Conservation (phyloP, 1,140 invertebrate species). For the Ephestia elutella region DNA sequence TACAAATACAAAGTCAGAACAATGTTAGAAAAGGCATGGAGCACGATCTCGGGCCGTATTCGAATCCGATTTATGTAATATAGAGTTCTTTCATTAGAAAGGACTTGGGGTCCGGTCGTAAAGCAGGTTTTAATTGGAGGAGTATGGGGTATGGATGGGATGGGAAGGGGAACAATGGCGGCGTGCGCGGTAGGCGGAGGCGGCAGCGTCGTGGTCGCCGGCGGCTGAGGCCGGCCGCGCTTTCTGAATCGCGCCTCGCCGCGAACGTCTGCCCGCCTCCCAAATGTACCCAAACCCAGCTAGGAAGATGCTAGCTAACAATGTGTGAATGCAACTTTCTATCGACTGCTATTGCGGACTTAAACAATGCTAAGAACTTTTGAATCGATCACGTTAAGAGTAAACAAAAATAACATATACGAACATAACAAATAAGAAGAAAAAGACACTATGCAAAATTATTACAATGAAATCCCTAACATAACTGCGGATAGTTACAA, state of each 20-base stretch:
- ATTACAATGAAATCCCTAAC: too few relatives aligned
- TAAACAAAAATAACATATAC: too few relatives aligned
- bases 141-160: slow-evolving; percentile 26
- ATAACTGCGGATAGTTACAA: too few relatives aligned
- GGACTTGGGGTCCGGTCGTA: slow-evolving; percentile 38
- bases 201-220: slow-evolving; percentile 42
- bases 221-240: slow-evolving; percentile 42
- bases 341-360: background rate
- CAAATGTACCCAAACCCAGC: slow-evolving; percentile 26
- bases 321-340: background rate
- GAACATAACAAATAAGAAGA: too few relatives aligned
- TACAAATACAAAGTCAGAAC: background rate
- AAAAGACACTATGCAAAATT: too few relatives aligned
- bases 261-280: slow-evolving; percentile 28
- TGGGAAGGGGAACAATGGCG: slow-evolving; percentile 49
- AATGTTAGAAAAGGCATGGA: background rate
- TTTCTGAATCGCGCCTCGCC: slow-evolving; percentile 36
- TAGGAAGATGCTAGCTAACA: background rate
- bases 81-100: slow-evolving; percentile 39
- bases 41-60: slow-evolving; percentile 21
- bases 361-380: too few relatives aligned
- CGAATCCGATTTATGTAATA: slow-evolving; percentile 22
- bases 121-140: slow-evolving; percentile 52
- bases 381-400: too few relatives aligned
- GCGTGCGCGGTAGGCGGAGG: slow-evolving; percentile 57